These are phyloP conservation scores for Scelioninae gen. 1 DNA, from an alignment of 2,888 invertebrate species.

Conservation along the genomic window DNA sequence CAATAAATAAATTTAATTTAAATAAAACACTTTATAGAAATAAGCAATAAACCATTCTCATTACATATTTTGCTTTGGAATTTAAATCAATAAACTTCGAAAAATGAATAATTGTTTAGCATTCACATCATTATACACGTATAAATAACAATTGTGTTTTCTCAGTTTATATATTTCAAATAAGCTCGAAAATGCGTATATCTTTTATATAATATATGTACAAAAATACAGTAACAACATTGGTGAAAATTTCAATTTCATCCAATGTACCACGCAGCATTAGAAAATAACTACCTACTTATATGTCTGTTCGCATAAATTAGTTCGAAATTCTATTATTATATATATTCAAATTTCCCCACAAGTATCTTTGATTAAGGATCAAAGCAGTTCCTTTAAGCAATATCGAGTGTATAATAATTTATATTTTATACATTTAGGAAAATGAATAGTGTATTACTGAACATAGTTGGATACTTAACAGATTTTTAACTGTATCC, in stretches of 20 bases:
- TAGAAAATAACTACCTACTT: background rate
- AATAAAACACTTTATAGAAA: too few species aligned
- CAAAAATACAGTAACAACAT: background rate
- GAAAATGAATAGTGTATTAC: conserved; percentile 46
- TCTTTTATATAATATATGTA: too few species aligned
- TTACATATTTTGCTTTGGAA: too few species aligned
- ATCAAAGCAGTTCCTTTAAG: conserved; percentile 42
- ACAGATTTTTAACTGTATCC: conserved; percentile 36
- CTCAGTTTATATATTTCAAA: too few species aligned
- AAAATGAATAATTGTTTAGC: too few species aligned
- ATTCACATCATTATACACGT: too few species aligned
- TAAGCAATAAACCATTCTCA: too few species aligned
- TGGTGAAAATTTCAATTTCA: background rate
- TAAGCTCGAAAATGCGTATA: too few species aligned
- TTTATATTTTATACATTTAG: conserved; percentile 29
- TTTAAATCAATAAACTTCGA: too few species aligned
- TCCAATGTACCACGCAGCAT: background rate
- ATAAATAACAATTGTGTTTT: too few species aligned
- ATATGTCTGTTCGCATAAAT: conserved; percentile 14
- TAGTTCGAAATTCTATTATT: conserved; percentile 12
- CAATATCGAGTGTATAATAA: conserved; percentile 30
- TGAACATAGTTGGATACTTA: conserved; percentile 36
- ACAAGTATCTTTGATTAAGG: conserved; percentile 23
- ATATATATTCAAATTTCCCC: conserved; percentile 26
- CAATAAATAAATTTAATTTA: too few species aligned